phyloP scores from a whole-genome alignment of 1,140 invertebrate genomes.

The Berghia stephanieae region DNA sequence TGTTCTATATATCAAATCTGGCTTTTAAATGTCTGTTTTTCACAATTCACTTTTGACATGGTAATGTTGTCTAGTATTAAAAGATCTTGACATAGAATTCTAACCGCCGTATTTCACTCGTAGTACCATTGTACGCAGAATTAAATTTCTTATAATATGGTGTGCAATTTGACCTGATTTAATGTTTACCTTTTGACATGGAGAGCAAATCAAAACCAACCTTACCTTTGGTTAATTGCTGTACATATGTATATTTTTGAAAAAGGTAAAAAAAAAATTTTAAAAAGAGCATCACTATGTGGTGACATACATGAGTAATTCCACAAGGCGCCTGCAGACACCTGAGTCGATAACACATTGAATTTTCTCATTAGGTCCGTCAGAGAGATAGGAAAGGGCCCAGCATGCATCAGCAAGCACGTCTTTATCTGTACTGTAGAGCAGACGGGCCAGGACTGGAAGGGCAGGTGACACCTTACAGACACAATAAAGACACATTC shows the following conservation, averaged over 20 bases:
- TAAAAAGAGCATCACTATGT: not conserved
- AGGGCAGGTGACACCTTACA: conserved; percentile 76
- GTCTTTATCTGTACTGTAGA: conserved; percentile 90
- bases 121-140: too few relatives aligned
- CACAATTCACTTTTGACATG: too few relatives aligned
- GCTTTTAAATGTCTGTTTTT: too few relatives aligned
- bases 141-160: too few relatives aligned
- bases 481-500: not conserved
- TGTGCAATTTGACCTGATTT: too few relatives aligned
- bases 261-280: not conserved
- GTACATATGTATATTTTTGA: not conserved
- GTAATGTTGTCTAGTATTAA: too few relatives aligned
- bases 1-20: too few relatives aligned
- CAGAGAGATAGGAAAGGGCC: conserved; percentile 92
- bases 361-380: conserved; percentile 98
- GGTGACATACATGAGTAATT: conserved; percentile 83
- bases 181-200: too few relatives aligned
- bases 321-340: conserved; percentile 91
- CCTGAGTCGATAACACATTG: conserved; percentile 97
- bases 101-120: too few relatives aligned
- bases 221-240: not conserved
- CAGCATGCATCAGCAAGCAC: conserved; percentile 95
- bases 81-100: too few relatives aligned
- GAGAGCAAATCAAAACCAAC: not conserved
- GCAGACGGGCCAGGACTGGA: conserved; percentile 84